Evolutionary conservation across 2,113 vertebrate species (phyloP).

Genomic region (Tinamus guttatus): DNA sequence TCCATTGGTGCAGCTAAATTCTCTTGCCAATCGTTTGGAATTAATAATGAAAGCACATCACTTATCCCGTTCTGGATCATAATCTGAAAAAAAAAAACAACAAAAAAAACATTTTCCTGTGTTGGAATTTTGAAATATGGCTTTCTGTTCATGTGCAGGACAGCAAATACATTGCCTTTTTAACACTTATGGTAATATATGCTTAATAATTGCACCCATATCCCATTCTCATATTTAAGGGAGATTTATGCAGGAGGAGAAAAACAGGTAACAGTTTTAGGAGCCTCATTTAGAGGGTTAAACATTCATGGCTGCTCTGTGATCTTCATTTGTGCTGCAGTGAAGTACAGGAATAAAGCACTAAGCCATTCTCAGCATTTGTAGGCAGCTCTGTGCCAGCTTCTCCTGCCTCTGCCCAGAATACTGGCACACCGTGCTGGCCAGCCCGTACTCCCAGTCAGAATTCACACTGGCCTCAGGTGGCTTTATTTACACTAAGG

Average conservation of each 20-base stretch:
- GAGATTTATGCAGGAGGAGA: background rate
- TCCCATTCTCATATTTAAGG: background rate
- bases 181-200: background rate
- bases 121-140: background rate
- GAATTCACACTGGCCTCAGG: background rate
- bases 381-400: background rate
- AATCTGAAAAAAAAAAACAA: background rate
- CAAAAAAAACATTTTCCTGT: background rate
- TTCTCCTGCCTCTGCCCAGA: background rate
- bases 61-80: background rate
- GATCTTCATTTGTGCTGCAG: background rate
- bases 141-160: background rate
- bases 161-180: background rate
- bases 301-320: background rate
- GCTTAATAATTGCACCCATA: background rate
- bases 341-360: background rate
- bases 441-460: background rate
- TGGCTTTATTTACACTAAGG: background rate
- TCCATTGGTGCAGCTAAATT: background rate
- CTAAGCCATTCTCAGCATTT: background rate
- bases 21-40: slow-evolving; percentile 23
- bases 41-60: background rate
- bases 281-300: background rate
- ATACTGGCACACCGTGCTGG: background rate
- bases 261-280: background rate